Conservation (phyloP, 2,888 invertebrate species). For the Siphlonurus alternatus region DNA sequence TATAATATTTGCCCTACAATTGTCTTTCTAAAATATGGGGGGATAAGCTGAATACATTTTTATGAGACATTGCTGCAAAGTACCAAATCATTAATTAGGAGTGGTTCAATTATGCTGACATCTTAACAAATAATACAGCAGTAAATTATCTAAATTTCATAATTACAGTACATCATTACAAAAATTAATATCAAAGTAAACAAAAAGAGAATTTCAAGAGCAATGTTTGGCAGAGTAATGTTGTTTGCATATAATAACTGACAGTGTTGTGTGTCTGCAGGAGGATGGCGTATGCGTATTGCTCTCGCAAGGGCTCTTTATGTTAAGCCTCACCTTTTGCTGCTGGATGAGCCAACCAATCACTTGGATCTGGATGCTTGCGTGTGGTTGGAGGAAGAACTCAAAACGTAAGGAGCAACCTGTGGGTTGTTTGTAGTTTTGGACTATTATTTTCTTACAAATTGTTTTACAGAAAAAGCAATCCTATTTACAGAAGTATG, state of each 20-base stretch:
- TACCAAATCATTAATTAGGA: no score
- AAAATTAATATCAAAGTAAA: no score
- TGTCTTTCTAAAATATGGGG: no score
- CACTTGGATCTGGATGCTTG: slow-evolving; percentile 88
- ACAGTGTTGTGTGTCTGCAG: slow-evolving; percentile 23
- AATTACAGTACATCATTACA: no score
- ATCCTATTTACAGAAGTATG: not conserved
- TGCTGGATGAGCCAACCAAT: slow-evolving; percentile 98
- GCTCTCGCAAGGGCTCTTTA: slow-evolving; percentile 92
- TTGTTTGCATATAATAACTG: no score
- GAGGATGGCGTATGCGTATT: slow-evolving; percentile 98
- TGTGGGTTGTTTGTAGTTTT: not conserved
- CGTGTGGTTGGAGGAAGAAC: slow-evolving; percentile 97
- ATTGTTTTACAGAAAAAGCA: not conserved
- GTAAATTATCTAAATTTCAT: no score
- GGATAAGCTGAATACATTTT: no score
- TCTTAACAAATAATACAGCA: not conserved
- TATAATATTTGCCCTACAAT: no score
- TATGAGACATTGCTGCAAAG: no score
- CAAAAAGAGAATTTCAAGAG: no score
- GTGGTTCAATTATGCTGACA: not conserved
- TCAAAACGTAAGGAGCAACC: slow-evolving; percentile 59
- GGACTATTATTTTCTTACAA: not conserved
- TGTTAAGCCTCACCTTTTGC: slow-evolving; percentile 88
- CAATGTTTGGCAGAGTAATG: no score